Evolutionary conservation across 2,888 invertebrate species (phyloP).

Genomic region (Stegophylla sp.): DNA sequence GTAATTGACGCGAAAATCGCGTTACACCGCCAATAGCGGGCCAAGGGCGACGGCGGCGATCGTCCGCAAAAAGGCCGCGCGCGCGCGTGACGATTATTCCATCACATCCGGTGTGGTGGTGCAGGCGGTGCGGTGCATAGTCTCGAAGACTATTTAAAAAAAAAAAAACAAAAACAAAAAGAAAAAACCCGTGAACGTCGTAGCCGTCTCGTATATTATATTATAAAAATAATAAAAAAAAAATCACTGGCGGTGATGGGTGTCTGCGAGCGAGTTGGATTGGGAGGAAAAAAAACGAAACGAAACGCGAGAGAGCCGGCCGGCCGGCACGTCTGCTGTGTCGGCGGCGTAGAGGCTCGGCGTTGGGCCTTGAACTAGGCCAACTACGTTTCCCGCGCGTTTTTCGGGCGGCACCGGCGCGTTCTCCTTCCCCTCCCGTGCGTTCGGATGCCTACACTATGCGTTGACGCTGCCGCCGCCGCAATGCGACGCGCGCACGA

Average conservation of each 20-base stretch:
- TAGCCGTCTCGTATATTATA: background rate
- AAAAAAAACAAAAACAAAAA: too few relatives aligned
- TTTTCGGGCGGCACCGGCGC: constrained; percentile 7
- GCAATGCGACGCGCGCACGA: constrained; percentile 36
- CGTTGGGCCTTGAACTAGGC: constrained; percentile 57
- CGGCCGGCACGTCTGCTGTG: background rate
- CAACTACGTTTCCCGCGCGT: constrained; percentile 57
- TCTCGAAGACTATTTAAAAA: too few relatives aligned
- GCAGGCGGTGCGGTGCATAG: too few relatives aligned
- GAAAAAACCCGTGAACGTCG: too few relatives aligned
- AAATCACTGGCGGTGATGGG: too few relatives aligned
- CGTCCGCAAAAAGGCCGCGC: background rate
- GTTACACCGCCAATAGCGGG: too few relatives aligned
- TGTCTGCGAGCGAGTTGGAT: background rate
- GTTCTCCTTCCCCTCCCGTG: background rate
- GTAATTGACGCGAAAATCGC: too few relatives aligned
- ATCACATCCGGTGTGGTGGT: too few relatives aligned
- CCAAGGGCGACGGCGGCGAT: too few relatives aligned
- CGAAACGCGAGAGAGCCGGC: background rate
- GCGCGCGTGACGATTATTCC: background rate
- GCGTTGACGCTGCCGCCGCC: background rate
- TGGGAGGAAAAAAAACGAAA: background rate
- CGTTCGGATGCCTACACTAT: background rate
- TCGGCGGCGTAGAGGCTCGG: background rate
- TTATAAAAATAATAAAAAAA: background rate